Conservation (phyloP, 2,113 vertebrate species). For the Vombatus ursinus region DNA sequence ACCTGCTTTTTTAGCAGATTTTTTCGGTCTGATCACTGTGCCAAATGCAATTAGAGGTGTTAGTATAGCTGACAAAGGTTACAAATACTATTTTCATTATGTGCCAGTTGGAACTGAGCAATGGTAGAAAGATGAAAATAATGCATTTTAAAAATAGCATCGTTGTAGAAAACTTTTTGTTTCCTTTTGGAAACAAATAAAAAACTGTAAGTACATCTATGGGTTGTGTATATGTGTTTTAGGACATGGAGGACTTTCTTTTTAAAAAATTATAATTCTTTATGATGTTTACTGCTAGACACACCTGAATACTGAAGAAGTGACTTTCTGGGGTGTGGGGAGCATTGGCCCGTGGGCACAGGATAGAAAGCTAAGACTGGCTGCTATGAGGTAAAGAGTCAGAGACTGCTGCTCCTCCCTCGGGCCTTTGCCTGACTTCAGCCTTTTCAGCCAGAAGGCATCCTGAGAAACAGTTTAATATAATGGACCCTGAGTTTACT, state of each 20-base stretch:
- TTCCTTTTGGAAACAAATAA: not conserved
- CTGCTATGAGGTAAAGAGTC: not conserved
- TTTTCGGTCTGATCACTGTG: constrained; percentile 2
- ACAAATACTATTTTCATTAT: not conserved
- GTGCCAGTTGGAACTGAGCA: not conserved
- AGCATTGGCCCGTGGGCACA: not conserved
- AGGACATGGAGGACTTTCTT: not conserved
- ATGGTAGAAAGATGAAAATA: not conserved
- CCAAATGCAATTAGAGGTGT: not conserved
- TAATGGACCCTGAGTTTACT: not conserved
- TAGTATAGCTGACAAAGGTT: not conserved
- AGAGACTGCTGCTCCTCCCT: not conserved
- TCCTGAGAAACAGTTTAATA: not conserved
- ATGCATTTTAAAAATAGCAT: not conserved
- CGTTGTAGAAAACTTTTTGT: not conserved
- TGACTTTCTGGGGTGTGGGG: not conserved
- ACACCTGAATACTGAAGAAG: not conserved
- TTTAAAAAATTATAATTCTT: not conserved
- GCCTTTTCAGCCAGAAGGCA: not conserved
- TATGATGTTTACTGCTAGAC: not conserved
- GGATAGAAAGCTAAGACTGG: not conserved
- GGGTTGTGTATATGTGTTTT: not conserved
- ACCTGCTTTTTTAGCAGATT: not conserved
- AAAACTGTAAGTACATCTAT: not conserved
- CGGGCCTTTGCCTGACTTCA: not conserved